Conservation (phyloP, 2,797 vertebrate species). For the Antennarius maculatus region DNA sequence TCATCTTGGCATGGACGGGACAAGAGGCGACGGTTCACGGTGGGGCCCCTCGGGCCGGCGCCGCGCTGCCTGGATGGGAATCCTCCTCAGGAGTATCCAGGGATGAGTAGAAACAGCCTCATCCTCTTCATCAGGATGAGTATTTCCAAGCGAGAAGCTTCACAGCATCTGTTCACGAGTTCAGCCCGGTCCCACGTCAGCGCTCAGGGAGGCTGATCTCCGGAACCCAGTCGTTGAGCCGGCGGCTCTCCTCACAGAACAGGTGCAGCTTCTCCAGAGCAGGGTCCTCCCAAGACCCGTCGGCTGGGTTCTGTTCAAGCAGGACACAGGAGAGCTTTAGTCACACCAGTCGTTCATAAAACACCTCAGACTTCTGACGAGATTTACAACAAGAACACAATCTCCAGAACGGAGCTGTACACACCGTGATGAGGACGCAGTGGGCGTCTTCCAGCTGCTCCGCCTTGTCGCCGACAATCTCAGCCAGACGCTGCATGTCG, state of each 20-base stretch:
- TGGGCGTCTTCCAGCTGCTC: constrained; percentile 85
- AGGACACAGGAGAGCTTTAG: constrained; percentile 29
- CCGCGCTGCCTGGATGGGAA: constrained; percentile 17
- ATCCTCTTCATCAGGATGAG: constrained; percentile 78
- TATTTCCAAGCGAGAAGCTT: constrained; percentile 79
- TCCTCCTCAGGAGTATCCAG: constrained; percentile 70
- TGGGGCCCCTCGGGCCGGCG: constrained; percentile 23
- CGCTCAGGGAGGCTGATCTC: constrained; percentile 89
- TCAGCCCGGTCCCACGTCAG: constrained; percentile 62
- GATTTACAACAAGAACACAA: background rate
- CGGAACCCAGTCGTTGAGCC: constrained; percentile 93
- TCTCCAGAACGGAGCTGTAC: constrained; percentile 39
- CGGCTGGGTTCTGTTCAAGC: constrained; percentile 72
- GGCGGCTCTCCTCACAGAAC: constrained; percentile 83
- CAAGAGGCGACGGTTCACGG: constrained; percentile 71
- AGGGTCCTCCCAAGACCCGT: constrained; percentile 81
- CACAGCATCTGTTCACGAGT: constrained; percentile 65
- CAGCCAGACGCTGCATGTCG: constrained; percentile 85
- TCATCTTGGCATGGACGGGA: constrained; percentile 82
- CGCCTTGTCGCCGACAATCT: constrained; percentile 84
- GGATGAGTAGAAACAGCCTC: constrained; percentile 81
- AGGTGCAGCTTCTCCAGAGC: constrained; percentile 83
- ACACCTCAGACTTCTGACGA: fast-evolving
- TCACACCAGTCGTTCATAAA: background rate
- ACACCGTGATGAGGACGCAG: constrained; percentile 94